Percentiles rank a stretch among this genome's conserved stretches.
Conservation (phyloP, 2,888 invertebrate genomes). For the Meganola albula region DNA sequence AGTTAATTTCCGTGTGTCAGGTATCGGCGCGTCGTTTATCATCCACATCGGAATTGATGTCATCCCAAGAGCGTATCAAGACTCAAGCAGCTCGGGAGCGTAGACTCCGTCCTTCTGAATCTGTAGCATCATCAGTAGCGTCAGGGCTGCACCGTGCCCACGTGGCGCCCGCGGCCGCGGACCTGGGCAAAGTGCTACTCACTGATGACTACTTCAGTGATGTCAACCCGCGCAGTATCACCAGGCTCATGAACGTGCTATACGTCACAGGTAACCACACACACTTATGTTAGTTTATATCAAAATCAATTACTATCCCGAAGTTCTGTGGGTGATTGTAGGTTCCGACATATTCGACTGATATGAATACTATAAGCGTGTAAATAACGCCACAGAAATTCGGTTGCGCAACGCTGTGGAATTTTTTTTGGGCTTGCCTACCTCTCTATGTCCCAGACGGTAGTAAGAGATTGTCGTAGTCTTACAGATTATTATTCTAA, state of each 20-base stretch:
- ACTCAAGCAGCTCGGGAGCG: constrained; percentile 75
- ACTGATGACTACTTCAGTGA: constrained; percentile 99
- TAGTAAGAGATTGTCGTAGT: too few species aligned
- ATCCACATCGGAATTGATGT: constrained; percentile 88
- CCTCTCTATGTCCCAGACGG: too few species aligned
- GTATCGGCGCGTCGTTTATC: constrained; percentile 87
- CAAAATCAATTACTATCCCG: too few species aligned
- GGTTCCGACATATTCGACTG: too few species aligned
- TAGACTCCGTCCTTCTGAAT: constrained; percentile 89
- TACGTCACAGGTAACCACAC: constrained; percentile 90
- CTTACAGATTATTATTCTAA: too few species aligned
- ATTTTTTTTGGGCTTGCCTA: too few species aligned
- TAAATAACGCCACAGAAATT: too few species aligned
- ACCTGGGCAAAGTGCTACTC: constrained; percentile 86
- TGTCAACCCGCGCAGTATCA: constrained; percentile 98
- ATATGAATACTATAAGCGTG: too few species aligned
- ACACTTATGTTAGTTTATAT: too few species aligned
- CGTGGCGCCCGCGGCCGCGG: constrained; percentile 78
- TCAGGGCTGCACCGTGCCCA: constrained; percentile 87
- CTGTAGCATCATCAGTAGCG: constrained; percentile 93
- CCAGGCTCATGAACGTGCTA: constrained; percentile 96
- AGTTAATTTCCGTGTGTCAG: too few species aligned
- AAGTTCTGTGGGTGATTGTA: too few species aligned
- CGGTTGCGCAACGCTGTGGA: too few species aligned
- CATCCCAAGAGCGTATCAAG: constrained; percentile 88